Evolutionary conservation across 2,888 invertebrate species (phyloP), one percentile per base, ranked within the genome.

Genomic region (Drosophila tripunctata): DNA sequence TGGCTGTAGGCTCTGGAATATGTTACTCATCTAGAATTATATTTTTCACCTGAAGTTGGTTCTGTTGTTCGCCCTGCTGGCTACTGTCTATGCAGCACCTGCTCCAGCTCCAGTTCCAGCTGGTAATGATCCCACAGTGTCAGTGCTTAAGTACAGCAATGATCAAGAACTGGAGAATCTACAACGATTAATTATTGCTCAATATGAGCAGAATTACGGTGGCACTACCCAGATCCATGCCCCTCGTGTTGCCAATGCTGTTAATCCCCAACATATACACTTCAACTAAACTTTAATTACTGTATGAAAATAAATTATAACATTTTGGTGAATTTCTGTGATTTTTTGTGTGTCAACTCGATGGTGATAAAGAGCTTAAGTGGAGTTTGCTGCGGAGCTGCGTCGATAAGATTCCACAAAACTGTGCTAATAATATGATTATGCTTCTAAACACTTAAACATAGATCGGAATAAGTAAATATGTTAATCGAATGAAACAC

Each of bases 121-220:
- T 7, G 66, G 58, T 36, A 67, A 73, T 21, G 75, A 65, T 33
- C 82, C 83, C 3, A 55, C 62, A 2, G 89, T 89, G 0, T 73
- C 75, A 10, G 74, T 88, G 22, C 40, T 89, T 4, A 77, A 75
- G 30, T 89, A 89, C 41, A 73, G 35, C 3, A 82, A 85, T 35
- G 85, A 89, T 22, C 70, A 77, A 54, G 88, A 89, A 2, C 55
- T 89, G 22, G 88, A 87, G 48, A 65, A 67, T 2, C 78, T 89
- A 4, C 82, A 88, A 50, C 66, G 64, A 0, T 72, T 78, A 27
- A 89, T 89, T 8, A 89, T 89, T 61, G 90, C 90, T 2, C 90
- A 90, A 73, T 90, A 89, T 47, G 77, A 90, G 30, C 43, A 72
- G 12, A 63, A 79, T 7, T 50, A 81, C 3, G 89, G 89, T 4